phyloP scores from a whole-genome alignment of 30 jellyfish, hydroid and myxozoan species.

The Rhopilema esculentum region DNA sequence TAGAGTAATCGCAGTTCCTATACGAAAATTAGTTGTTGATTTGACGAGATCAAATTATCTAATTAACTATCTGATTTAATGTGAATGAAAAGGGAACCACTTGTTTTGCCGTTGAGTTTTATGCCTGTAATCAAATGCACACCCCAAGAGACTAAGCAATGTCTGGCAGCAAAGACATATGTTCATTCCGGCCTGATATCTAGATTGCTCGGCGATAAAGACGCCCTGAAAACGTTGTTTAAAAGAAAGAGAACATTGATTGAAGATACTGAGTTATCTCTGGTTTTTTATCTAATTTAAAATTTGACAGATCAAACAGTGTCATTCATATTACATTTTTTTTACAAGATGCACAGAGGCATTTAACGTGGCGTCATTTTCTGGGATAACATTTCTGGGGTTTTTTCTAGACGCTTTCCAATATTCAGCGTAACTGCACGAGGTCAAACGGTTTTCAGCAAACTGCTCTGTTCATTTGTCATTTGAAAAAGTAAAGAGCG shows the following conservation, averaged over 20 bases:
- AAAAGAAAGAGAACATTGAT: not conserved
- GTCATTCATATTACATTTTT: not conserved
- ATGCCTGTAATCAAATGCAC: not conserved
- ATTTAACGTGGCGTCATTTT: no score
- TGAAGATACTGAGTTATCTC: not conserved
- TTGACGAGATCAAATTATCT: not conserved
- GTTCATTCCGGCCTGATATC: not conserved
- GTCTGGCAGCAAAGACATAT: not conserved
- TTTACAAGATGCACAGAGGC: no score
- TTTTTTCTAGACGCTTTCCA: no score
- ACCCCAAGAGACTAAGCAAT: not conserved
- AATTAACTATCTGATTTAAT: not conserved
- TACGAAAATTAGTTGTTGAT: not conserved
- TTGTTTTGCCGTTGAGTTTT: not conserved
- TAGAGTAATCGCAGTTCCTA: not conserved
- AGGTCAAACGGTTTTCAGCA: no score
- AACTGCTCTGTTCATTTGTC: no score
- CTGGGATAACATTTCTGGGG: no score
- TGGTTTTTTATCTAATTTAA: not conserved
- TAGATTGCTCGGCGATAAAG: not conserved
- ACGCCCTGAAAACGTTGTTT: not conserved
- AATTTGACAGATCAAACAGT: not conserved
- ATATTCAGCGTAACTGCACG: no score
- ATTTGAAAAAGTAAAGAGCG: no score
- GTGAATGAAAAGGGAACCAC: not conserved